Percentiles rank a stretch among this genome's conserved stretches.
phyloP scores from a whole-genome alignment of 1,140 invertebrate genomes.

The Heliothis subflexa region DNA sequence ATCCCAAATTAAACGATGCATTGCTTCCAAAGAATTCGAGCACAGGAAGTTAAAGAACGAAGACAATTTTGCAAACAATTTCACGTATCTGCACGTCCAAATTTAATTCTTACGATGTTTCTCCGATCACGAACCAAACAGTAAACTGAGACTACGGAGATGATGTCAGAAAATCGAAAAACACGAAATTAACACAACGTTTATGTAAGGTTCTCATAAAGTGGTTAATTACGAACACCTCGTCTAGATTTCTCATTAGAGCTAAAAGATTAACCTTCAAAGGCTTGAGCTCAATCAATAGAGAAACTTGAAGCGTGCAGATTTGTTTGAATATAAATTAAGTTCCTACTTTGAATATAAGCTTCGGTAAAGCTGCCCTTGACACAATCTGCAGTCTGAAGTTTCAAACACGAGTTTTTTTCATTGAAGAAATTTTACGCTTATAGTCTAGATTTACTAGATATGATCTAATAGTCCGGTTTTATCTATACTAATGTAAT shows the following conservation, averaged over 20 bases:
- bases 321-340: constrained; percentile 15
- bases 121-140: constrained; percentile 69
- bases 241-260: constrained; percentile 38
- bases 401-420: neutral
- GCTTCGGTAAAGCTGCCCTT: neutral
- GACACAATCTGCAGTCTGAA: neutral
- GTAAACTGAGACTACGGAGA: constrained; percentile 62
- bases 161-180: constrained; percentile 75
- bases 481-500: too few relatives aligned
- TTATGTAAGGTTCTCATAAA: constrained; percentile 52
- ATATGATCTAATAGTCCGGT: neutral
- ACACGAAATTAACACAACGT: constrained; percentile 69
- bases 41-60: constrained; percentile 19
- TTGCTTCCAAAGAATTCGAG: constrained; percentile 35
- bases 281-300: constrained; percentile 12
- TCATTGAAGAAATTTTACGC: neutral
- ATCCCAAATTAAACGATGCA: constrained; percentile 59
- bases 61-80: constrained; percentile 24
- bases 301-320: neutral
- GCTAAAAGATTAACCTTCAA: constrained; percentile 34
- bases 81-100: constrained; percentile 48
- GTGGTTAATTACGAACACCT: constrained; percentile 53
- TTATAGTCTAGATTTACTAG: neutral
- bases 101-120: constrained; percentile 66
- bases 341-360: constrained; percentile 3